Evolutionary conservation across 2,888 invertebrate species (phyloP), one percentile per base, ranked within the genome.

Genomic region (Panopea generosa): DNA sequence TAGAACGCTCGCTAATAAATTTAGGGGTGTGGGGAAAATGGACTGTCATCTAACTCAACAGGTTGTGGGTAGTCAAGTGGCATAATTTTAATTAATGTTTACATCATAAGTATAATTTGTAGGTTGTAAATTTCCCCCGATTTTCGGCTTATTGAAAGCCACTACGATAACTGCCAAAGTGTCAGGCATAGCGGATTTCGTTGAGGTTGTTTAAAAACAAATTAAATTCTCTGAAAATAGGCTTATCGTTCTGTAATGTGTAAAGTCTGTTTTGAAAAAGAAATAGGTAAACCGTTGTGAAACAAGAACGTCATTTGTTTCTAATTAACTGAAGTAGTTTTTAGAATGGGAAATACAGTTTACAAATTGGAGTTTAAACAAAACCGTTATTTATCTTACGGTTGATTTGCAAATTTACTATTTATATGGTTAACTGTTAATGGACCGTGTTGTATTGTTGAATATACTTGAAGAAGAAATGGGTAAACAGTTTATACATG

Each of bases 1-100:
- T 52, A 24, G 7, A 22, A 24, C 14, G 33, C 33, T 22, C 18
- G 33, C 33, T 33, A 33, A 33, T 33, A 33, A 33, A 43, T 43
- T 40, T 18, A 7, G 20, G 6, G 7, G 43, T 20, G 43, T 24
- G 49, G 38, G 22, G 11, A 52, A 62, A 20, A n/a, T 2, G 24
- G 22, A 27, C 61, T 76, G 75, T 76, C 70, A 66, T 56, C 70
- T 62, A 47, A 55, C 75, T 59, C 63, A 63, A 65, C 60, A 69
- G 63, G 75, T 65, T 69, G 65, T 52, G 60, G 57, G 66, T 47
- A 70, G 65, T 75, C 66, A 75, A 75, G 68, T 61, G 68, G 74
- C 65, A 55, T 63, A 67, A 66, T 75, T 80, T 76, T 80, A 80
- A 80, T 80, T 80, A 80, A 80, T 80, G 79, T 80, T 80, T 80